Conservation (phyloP, 2,888 invertebrate genomes). For the Orthosia incerta region DNA sequence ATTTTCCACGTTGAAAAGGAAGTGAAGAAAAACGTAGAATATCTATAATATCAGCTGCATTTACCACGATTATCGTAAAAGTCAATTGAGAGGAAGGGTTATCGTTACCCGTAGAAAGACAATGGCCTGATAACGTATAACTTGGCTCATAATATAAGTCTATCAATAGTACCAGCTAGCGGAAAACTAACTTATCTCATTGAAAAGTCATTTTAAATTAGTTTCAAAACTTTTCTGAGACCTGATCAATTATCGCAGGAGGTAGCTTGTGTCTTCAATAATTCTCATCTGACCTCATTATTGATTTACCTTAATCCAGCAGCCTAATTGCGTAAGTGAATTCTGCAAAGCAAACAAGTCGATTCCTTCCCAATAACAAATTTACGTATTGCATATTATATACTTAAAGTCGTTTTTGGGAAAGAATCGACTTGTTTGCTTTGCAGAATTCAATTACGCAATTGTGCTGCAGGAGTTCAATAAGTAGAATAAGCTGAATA, state of each 20-base stretch:
- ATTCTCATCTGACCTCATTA: background rate
- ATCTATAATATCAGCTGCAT: constrained; percentile 54
- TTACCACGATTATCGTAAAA: constrained; percentile 51
- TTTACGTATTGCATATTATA: no score
- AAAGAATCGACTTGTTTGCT: no score
- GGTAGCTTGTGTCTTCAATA: background rate
- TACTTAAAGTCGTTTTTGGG: no score
- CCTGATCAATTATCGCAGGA: background rate
- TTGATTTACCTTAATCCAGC: background rate
- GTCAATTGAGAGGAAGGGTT: constrained; percentile 54
- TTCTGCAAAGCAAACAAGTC: no score
- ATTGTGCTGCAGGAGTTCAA: constrained; percentile 7
- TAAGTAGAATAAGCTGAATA: background rate
- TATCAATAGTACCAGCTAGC: constrained; percentile 19
- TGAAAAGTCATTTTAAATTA: constrained; percentile 11
- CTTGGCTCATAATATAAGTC: constrained; percentile 29
- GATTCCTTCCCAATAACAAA: no score
- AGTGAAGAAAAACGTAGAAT: constrained; percentile 30
- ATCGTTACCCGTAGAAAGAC: constrained; percentile 41
- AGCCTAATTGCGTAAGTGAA: no score
- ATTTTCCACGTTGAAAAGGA: constrained; percentile 17
- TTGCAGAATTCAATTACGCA: no score
- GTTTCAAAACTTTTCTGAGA: background rate
- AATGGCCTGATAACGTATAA: constrained; percentile 49
- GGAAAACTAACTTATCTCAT: constrained; percentile 2